Conservation (phyloP, 2,797 vertebrate species). For the Antrozous pallidus region DNA sequence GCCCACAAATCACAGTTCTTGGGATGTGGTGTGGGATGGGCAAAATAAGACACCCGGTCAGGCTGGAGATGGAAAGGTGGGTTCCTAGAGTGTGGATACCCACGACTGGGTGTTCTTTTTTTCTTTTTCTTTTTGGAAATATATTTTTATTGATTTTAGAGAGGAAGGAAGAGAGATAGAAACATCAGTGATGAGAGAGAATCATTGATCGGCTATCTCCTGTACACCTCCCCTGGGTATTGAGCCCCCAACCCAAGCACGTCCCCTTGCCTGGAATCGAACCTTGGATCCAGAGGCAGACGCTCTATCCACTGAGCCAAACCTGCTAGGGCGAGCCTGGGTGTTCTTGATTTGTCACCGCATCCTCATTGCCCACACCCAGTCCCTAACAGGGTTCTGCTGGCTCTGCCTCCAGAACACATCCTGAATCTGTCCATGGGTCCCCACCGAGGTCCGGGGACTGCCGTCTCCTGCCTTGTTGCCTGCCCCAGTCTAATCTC, state of each 20-base stretch:
- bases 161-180: too few relatives aligned
- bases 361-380: fast-evolving
- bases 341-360: background rate
- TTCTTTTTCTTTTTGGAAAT: too few relatives aligned
- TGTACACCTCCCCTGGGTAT: too few relatives aligned
- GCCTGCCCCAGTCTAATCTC: background rate
- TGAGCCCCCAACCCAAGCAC: too few relatives aligned
- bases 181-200: too few relatives aligned
- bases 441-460: background rate
- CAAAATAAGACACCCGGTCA: background rate
- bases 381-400: fast-evolving
- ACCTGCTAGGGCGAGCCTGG: background rate
- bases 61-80: background rate
- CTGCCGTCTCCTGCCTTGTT: background rate
- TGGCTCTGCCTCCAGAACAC: background rate
- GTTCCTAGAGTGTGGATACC: background rate
- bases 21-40: background rate
- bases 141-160: too few relatives aligned
- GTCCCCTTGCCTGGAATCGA: too few relatives aligned
- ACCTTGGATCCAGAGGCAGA: too few relatives aligned
- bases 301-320: too few relatives aligned
- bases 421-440: background rate
- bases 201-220: too few relatives aligned
- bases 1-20: background rate
- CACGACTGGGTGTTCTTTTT: background rate